Conservation (phyloP, 2,113 vertebrate species). For the Pedetes capensis region DNA sequence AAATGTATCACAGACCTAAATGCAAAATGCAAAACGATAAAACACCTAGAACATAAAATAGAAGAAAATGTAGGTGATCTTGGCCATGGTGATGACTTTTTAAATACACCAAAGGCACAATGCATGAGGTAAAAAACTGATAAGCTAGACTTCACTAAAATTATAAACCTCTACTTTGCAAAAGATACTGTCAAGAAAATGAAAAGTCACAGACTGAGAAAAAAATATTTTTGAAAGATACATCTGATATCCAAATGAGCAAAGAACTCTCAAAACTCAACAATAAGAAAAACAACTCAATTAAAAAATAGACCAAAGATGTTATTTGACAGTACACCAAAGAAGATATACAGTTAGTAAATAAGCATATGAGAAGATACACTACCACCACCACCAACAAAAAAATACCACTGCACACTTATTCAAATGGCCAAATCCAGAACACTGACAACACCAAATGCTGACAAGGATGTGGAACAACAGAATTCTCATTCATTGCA, state of each 20-base stretch:
- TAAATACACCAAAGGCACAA: background rate
- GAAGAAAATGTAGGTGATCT: background rate
- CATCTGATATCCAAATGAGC: background rate
- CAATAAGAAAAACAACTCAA: background rate
- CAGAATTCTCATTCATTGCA: background rate
- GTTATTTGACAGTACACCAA: background rate
- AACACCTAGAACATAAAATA: background rate
- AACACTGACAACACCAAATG: background rate
- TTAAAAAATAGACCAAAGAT: background rate
- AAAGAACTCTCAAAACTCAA: background rate
- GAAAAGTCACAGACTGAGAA: background rate
- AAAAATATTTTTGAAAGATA: background rate
- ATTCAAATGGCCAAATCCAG: background rate
- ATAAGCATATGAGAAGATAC: background rate
- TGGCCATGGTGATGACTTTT: background rate
- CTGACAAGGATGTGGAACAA: background rate
- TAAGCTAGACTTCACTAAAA: background rate
- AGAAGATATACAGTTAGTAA: background rate
- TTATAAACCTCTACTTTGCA: background rate
- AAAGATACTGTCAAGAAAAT: background rate
- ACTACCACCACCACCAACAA: background rate
- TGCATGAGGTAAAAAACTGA: background rate
- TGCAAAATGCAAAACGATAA: background rate
- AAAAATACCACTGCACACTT: background rate
- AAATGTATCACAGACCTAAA: background rate